Evolutionary conservation across 2,888 invertebrate species (phyloP).

Genomic region (Calameuta pallipes): DNA sequence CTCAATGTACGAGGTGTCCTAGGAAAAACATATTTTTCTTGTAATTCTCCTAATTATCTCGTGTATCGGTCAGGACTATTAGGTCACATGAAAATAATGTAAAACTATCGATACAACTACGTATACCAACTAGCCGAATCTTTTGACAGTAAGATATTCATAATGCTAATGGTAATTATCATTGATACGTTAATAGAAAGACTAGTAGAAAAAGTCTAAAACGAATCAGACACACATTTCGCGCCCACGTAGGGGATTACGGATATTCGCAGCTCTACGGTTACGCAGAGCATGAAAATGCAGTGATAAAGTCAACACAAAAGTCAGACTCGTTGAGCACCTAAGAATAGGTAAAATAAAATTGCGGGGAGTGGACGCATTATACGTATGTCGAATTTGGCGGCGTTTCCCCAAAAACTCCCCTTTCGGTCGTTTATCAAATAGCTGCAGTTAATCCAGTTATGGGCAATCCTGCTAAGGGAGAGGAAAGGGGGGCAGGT

Average conservation of each 20-base stretch:
- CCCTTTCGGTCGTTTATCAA: conserved; percentile 53
- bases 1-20: neutral
- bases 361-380: neutral
- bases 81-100: neutral
- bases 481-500: conserved; percentile 18
- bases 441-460: conserved; percentile 61
- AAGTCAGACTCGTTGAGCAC: neutral
- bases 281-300: neutral
- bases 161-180: neutral
- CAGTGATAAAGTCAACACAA: neutral
- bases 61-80: neutral
- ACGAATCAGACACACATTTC: neutral
- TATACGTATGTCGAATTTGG: neutral
- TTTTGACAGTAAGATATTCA: neutral
- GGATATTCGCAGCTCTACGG: neutral
- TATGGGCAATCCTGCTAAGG: conserved; percentile 47
- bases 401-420: neutral
- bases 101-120: neutral
- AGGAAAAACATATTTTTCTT: neutral
- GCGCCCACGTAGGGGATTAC: neutral
- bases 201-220: neutral
- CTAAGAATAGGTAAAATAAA: neutral
- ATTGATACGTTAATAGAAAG: neutral
- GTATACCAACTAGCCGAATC: neutral
- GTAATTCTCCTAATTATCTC: neutral